Base-by-base conservation (phyloP, 2,797 vertebrate genomes). In the Eutrigla gurnardus region DNA sequence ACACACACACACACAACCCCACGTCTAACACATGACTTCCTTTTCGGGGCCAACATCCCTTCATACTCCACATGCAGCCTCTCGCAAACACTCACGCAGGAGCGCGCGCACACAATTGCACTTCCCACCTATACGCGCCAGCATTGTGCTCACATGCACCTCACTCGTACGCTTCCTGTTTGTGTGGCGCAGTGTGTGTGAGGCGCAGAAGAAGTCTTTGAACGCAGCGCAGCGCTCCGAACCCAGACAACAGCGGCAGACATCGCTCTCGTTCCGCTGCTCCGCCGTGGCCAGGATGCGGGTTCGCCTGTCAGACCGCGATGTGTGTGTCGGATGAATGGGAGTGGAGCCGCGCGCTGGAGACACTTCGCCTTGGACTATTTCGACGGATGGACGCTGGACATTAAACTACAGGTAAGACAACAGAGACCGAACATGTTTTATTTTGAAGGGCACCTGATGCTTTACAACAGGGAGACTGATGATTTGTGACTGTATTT, bases 81-180 rank as follows among this genome's bases (percentile, higher is more conserved):
- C 75, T 55, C 70, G 65, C 18, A 73, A 33, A 67, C 77, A 78
- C 39, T n/a, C 50, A 65, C 55, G 46, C 35, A 61, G 62, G 62
- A 62, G 76, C 65, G 43, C 67, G 76, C 65, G 46, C 70, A 50
- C 53, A 59, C 68, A 65, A 10, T 46, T 9, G 32, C 46, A 77
- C 73, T 60, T 53, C 75, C 68, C 77, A 71, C 78, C 13, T 39
- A n/a, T 53, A 46, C 40, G 62, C 65, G 35, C 47, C 10, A 66
- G 59, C 85, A 87, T 85, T 90, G 89, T 85, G 85, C 86, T 92
- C 86, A 80, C 83, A 80, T 83, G 84, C 82, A 84, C 82, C 77
- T 87, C 87, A 81, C 69, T 85, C 82, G 75, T 71, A 77, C 81
- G 89, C 91, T 95, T 95, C 94, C 94, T 95, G 93, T 79, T 81